A percentile compares a stretch with the other conserved stretches of the same genome.
phyloP scores from a whole-genome alignment of 2,797 vertebrate species.

The Huso huso region DNA sequence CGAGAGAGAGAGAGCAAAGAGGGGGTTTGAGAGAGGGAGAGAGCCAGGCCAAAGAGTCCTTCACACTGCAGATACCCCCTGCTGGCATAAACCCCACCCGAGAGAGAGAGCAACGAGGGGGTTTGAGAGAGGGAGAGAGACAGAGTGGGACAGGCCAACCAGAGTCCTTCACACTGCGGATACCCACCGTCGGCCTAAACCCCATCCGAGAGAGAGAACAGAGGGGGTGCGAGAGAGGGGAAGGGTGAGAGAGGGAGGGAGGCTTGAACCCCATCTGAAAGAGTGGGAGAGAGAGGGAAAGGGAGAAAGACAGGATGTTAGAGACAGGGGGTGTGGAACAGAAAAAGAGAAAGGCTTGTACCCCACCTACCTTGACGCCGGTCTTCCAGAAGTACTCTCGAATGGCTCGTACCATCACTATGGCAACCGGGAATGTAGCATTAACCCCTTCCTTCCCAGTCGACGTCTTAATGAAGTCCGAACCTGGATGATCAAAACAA shows the following conservation, averaged over 20 bases:
- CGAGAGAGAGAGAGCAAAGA: conserved; percentile 28
- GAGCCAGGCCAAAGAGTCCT: conserved; percentile 77
- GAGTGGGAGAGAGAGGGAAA: background rate
- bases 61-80: conserved; percentile 82
- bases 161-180: conserved; percentile 79
- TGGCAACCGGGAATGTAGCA: conserved; percentile 81
- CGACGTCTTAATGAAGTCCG: conserved; percentile 97
- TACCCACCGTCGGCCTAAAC: conserved; percentile 92
- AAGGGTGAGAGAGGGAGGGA: too few species aligned
- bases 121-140: too few species aligned
- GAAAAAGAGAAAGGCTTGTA: conserved; percentile 12
- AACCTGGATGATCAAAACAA: conserved; percentile 56
- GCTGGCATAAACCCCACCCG: conserved; percentile 94
- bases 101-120: background rate
- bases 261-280: conserved; percentile 83
- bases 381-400: conserved; percentile 82
- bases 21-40: too few species aligned
- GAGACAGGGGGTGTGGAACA: conserved; percentile 45
- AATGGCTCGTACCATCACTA: conserved; percentile 90
- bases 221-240: too few species aligned
- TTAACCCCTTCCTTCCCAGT: conserved; percentile 93
- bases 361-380: conserved; percentile 72
- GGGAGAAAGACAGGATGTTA: conserved; percentile 60
- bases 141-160: conserved; percentile 70
- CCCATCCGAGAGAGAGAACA: conserved; percentile 60